These are phyloP conservation scores for Porites evermanni DNA, from an alignment of 92 coral and sea anemone genomes.

Conservation along the genomic window DNA sequence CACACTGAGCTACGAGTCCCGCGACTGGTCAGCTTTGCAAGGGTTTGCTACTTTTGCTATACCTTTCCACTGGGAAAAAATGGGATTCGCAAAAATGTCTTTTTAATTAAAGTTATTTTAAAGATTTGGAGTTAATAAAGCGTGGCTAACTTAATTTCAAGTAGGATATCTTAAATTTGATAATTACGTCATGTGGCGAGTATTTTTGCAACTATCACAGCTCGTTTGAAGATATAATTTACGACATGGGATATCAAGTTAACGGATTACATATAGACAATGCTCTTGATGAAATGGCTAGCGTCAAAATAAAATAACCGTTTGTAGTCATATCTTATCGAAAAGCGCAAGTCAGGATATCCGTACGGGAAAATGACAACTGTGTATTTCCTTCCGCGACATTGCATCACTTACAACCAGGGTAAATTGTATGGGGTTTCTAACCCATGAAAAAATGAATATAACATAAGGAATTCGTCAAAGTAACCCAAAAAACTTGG, in stretches of 20 bases:
- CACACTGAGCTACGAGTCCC: too few relatives aligned
- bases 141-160: not conserved
- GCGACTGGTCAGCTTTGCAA: not conserved
- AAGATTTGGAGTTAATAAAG: not conserved
- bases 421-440: not conserved
- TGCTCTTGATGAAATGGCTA: not conserved
- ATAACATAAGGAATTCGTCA: not conserved
- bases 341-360: not conserved
- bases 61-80: not conserved
- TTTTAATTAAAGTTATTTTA: not conserved
- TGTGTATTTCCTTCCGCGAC: not conserved
- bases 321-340: not conserved
- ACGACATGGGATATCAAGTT: not conserved
- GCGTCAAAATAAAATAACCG: not conserved
- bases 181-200: slow-evolving; percentile 51
- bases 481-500: too few relatives aligned
- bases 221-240: not conserved
- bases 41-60: not conserved
- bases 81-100: not conserved
- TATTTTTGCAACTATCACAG: slow-evolving; percentile 17
- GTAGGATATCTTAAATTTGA: not conserved
- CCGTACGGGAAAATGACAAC: not conserved
- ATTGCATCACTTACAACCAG: not conserved
- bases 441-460: slow-evolving; percentile 8
- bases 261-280: not conserved